A percentile compares a stretch with the other conserved stretches of the same genome.
Evolutionary conservation across 1,140 invertebrate genomes (phyloP).

Genomic region (Bathynomus jamesi): DNA sequence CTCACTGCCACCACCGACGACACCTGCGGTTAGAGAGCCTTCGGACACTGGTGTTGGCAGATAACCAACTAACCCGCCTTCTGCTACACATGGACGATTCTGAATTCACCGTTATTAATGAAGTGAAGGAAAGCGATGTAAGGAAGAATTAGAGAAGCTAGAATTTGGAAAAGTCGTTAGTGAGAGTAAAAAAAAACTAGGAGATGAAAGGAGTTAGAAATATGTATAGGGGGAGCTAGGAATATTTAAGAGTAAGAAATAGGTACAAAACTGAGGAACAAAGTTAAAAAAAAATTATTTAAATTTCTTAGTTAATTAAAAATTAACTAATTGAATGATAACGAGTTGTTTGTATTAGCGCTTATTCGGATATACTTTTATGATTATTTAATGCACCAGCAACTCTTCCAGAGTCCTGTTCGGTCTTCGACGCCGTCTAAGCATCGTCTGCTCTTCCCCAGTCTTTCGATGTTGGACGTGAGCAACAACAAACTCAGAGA

Average conservation of each 20-base stretch:
- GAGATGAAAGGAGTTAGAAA: too few species aligned
- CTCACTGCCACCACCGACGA: conserved; percentile 63
- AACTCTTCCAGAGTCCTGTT: background rate
- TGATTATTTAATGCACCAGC: too few species aligned
- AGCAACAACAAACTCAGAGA: conserved; percentile 74
- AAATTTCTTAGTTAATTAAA: too few species aligned
- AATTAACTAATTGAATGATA: too few species aligned
- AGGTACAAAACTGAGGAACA: too few species aligned
- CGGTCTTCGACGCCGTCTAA: conserved; percentile 39
- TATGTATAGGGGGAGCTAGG: too few species aligned
- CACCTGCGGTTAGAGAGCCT: conserved; percentile 73
- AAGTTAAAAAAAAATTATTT: too few species aligned
- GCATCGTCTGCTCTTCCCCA: conserved; percentile 73
- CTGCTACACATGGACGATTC: conserved; percentile 28
- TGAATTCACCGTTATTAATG: conserved; percentile 17
- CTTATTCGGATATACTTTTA: too few species aligned
- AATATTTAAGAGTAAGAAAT: too few species aligned
- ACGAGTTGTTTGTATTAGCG: too few species aligned
- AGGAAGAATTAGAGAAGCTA: conserved; percentile 9
- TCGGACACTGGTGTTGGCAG: conserved; percentile 71
- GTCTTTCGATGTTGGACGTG: conserved; percentile 88
- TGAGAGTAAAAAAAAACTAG: too few species aligned
- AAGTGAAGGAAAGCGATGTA: conserved; percentile 25
- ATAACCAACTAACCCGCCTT: conserved; percentile 61
- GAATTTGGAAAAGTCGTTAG: too few species aligned